A percentile compares a stretch with the other conserved stretches of the same genome.
phyloP scores from a whole-genome alignment of 2,797 vertebrate genomes.

The Lates japonicus region DNA sequence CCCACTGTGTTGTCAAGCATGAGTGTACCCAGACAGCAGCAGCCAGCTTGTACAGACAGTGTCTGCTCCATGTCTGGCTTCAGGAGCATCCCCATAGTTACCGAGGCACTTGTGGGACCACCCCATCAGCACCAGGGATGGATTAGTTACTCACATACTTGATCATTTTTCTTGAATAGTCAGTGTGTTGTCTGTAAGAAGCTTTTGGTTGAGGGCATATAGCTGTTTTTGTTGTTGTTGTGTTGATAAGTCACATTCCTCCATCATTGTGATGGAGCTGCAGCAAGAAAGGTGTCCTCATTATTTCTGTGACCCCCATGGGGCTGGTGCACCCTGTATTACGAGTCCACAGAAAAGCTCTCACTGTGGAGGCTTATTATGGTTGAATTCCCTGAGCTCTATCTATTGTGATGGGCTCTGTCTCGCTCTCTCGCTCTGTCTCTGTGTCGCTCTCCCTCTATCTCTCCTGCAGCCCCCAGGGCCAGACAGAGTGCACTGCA shows the following conservation, averaged over 20 bases:
- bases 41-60: constrained; percentile 57
- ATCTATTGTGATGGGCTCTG: constrained; percentile 71
- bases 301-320: constrained; percentile 58
- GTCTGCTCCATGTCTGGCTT: constrained; percentile 77
- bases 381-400: constrained; percentile 62
- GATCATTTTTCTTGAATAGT: constrained; percentile 17
- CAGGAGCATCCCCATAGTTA: constrained; percentile 78
- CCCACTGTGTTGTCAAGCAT: constrained; percentile 33
- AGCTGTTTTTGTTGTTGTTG: constrained; percentile 18
- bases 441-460: constrained; percentile 8
- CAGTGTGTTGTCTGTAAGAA: constrained; percentile 27
- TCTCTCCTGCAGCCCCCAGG: constrained; percentile 51
- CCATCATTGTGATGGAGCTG: constrained; percentile 54
- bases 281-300: constrained; percentile 52
- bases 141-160: constrained; percentile 40
- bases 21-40: constrained; percentile 60
- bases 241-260: constrained; percentile 65
- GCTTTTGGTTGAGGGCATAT: constrained; percentile 3
- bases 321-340: constrained; percentile 43
- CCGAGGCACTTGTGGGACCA: constrained; percentile 30
- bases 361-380: constrained; percentile 70
- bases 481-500: constrained; percentile 78
- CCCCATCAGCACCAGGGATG: constrained; percentile 39
- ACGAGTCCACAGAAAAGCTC: constrained; percentile 58
- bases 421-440: constrained; percentile 44